Evolutionary conservation across 2,888 invertebrate species (phyloP).

Genomic region (Tachystola acroxantha): DNA sequence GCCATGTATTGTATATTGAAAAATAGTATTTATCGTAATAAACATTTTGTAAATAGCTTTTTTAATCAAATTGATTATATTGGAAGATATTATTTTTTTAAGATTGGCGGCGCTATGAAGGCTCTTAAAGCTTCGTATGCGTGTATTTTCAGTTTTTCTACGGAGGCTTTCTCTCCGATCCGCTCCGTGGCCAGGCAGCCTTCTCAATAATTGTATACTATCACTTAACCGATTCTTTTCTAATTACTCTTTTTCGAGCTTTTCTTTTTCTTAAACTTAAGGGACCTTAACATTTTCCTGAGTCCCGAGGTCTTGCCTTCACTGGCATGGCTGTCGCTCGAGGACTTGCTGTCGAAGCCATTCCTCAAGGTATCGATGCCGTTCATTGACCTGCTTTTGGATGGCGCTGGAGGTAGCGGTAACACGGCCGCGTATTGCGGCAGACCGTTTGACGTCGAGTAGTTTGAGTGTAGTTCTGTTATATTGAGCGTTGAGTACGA

Average conservation of each 20-base stretch:
- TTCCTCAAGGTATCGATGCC: conserved; percentile 20
- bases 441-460: neutral
- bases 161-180: too few species aligned
- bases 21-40: too few species aligned
- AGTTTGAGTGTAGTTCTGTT: conserved; percentile 23
- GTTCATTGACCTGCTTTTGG: conserved; percentile 24
- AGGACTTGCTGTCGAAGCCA: conserved; percentile 24
- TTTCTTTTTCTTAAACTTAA: conserved; percentile 4
- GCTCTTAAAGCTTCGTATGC: too few species aligned
- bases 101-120: too few species aligned
- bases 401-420: conserved; percentile 16
- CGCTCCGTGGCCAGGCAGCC: too few species aligned
- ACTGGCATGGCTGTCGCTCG: conserved; percentile 25
- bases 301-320: neutral
- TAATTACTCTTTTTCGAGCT: conserved; percentile 1
- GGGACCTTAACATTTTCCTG: neutral
- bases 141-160: too few species aligned
- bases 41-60: too few species aligned
- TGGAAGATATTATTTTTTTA: too few species aligned
- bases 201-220: too few species aligned
- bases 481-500: conserved; percentile 33
- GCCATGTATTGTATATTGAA: too few species aligned
- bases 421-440: neutral
- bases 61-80: too few species aligned
- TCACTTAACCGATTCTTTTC: too few species aligned